Evolutionary conservation across 1,140 invertebrate species (phyloP), one percentile per base, ranked within the genome.

Genomic region (Chionoecetes opilio): DNA sequence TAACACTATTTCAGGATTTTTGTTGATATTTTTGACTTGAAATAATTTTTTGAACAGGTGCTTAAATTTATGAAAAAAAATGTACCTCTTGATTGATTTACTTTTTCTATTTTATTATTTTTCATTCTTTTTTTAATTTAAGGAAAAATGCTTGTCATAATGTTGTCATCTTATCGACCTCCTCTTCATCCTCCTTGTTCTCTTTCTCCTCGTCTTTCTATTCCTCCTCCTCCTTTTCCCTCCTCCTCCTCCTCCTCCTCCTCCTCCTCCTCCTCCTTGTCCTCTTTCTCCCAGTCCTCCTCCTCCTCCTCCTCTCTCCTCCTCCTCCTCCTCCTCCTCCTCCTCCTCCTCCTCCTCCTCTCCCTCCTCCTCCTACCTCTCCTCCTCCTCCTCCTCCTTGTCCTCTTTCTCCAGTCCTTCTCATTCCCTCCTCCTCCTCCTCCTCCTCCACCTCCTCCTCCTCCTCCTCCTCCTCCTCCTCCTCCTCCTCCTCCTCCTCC

Each of bases 391-490:
- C 21, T 75, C 53, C 6, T 75, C 21, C 21, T 9, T 21, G 53
- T 75, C 21, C 21, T 75, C 53, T 75, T 75, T 21, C 9, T 75
- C 9, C 21, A 3, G 6, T 75, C 2, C 41, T 6, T 75, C 53
- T 21, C 26, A 6, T 26, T 75, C 53, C 53, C 26, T 21, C 53
- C 53, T 75, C 21, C 53, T 75, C 53, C 53, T 75, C 63, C 63
- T 75, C 63, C 63, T 75, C 21, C 53, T 75, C 21, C 21, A n/a
- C 21, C 63, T 75, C 63, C 63, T 75, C 63, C 63, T 75, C 63
- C 63, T 75, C 63, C 63, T 75, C 63, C 63, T 75, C 63, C 63
- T 75, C 63, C 63, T 75, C 63, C 63, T 75, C 63, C 63, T 75
- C 63, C 63, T 75, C 63, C 63, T 75, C 63, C 63, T 75, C 63